Base-by-base conservation (phyloP, 1,140 invertebrate species). In the Drosophila malerkotliana region DNA sequence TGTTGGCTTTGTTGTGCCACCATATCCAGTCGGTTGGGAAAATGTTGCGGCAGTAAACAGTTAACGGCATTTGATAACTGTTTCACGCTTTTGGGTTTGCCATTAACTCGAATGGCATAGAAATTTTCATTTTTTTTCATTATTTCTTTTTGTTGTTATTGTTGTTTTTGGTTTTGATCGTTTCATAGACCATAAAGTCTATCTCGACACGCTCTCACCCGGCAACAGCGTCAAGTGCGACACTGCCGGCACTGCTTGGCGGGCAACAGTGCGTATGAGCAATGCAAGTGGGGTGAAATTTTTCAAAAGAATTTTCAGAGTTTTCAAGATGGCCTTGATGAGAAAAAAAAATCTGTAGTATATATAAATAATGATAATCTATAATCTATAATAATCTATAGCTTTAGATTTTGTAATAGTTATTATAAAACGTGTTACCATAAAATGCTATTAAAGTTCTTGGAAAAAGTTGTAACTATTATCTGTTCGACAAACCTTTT, bases 131-230 rank as follows among this genome's bases (percentile, higher is more conserved):
- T 28, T 28, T 28, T 28, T 28, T 1, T 28, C 4, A 5, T 28
- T 6, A 6, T 6, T 28, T 21, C 3, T 21, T 21, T 21, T 21
- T 21, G 2, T 21, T 21, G 18, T 21, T 21, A 2, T 21, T 21
- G 18, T 21, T 21, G 21, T 34, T 8, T 34, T 34, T 9, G 32
- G 26, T 83, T 82, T 84, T 74, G 80, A 84, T 82, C 64, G 71
- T 82, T 82, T 79, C 80, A 84, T 83, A 83, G 77, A 84, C 80
- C 80, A 84, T 84, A 83, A 84, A 84, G 66, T 73, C 18, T 26
- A n/a, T 28, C 57, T 72, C 68, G 68, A 72, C 69, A 73, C 69
- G 69, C 69, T 73, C 67, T 73, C 68, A 72, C 67, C 63, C 24
- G 41, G 52, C 72, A 37, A 62, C 24, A 44, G 41, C 66, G 28